Evolutionary conservation across 2,888 invertebrate species (phyloP).

Genomic region (Drosophila pseudotakahashii): DNA sequence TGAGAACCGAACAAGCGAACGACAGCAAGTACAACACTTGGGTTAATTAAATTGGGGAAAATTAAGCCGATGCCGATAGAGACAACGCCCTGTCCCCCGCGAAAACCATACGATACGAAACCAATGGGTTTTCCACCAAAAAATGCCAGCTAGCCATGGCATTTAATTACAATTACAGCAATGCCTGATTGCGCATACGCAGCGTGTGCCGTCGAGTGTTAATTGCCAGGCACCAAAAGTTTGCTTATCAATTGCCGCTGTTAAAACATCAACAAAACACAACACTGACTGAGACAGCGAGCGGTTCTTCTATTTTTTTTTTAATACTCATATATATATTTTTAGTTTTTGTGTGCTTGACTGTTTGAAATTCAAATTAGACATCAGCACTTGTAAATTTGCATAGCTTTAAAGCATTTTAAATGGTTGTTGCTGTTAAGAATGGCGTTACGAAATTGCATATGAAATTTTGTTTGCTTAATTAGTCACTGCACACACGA

Average conservation of each 20-base stretch:
- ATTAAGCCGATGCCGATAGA: constrained; percentile 57
- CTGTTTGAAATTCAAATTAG: constrained; percentile 79
- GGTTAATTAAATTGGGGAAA: constrained; percentile 74
- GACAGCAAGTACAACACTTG: constrained; percentile 37
- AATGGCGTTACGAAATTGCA: constrained; percentile 64
- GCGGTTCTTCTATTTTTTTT: constrained; percentile 26
- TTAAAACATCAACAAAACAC: constrained; percentile 28
- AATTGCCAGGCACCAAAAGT: constrained; percentile 67
- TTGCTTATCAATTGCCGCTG: constrained; percentile 64
- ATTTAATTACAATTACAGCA: constrained; percentile 50
- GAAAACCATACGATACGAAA: constrained; percentile 1
- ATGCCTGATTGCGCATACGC: constrained; percentile 68
- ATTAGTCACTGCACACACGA: constrained; percentile 56
- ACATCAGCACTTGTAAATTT: constrained; percentile 76
- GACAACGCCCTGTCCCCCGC: constrained; percentile 58
- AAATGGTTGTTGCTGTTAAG: constrained; percentile 52
- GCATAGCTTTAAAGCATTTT: constrained; percentile 65
- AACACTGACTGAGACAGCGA: not conserved
- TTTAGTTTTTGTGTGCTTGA: constrained; percentile 36
- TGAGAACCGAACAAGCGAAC: constrained; percentile 18
- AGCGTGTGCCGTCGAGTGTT: constrained; percentile 69
- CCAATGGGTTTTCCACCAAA: constrained; percentile 11
- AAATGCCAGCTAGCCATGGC: constrained; percentile 23
- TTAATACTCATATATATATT: constrained; percentile 18
- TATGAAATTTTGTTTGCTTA: constrained; percentile 61